Conservation (phyloP, 2,797 vertebrate genomes). For the Psittacula echo region DNA sequence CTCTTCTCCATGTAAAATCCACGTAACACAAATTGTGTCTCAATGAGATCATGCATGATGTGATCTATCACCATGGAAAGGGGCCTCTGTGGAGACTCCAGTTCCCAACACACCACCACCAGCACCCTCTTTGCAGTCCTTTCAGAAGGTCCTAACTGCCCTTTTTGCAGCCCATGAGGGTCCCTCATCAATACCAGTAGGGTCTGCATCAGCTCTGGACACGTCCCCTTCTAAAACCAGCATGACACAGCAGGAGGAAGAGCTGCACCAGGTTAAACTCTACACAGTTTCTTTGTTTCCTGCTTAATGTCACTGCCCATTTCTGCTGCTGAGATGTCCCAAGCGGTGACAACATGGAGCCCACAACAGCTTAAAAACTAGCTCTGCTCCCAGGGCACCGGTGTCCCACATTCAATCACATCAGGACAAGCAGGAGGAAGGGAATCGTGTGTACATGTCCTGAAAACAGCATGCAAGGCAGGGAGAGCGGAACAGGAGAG, state of each 20-base stretch:
- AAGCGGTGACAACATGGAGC: background rate
- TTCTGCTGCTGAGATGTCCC: background rate
- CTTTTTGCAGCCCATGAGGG: background rate
- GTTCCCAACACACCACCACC: background rate
- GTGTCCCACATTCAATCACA: background rate
- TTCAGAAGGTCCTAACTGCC: background rate
- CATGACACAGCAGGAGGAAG: background rate
- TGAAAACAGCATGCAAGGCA: background rate
- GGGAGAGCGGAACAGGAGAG: background rate
- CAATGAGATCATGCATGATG: fast-evolving
- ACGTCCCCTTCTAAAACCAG: background rate
- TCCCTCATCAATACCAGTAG: background rate
- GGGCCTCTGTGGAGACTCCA: background rate
- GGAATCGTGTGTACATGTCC: fast-evolving
- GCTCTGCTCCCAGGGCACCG: background rate
- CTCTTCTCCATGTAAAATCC: background rate
- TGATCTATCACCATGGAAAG: background rate
- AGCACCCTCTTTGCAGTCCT: background rate
- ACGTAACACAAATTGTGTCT: fast-evolving
- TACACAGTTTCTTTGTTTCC: background rate
- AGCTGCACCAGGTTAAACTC: background rate
- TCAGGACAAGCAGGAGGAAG: background rate
- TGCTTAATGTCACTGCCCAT: background rate
- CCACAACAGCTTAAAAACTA: background rate
- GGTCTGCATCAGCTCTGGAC: background rate